Conservation (phyloP, 2,797 vertebrate genomes). For the Cheirogaleus major region DNA sequence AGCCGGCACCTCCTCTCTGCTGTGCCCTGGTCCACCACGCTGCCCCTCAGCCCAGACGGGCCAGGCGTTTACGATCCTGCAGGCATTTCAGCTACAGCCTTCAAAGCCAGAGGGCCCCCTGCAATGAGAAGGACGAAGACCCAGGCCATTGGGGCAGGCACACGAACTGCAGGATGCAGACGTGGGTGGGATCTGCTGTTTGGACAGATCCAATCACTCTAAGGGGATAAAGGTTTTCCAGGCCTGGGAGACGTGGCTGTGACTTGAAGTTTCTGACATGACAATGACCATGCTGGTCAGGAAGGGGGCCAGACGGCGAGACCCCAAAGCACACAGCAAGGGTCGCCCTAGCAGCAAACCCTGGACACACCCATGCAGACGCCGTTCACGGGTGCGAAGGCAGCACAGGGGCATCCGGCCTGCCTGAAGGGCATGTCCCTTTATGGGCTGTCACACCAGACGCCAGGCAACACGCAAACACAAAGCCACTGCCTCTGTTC, state of each 20-base stretch:
- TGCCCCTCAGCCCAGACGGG: not conserved
- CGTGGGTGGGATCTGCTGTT: not conserved
- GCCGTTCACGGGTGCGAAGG: fast-evolving
- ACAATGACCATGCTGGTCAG: not conserved
- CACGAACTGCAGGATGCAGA: not conserved
- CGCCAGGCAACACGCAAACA: not conserved
- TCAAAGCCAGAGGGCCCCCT: not conserved
- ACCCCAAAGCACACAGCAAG: not conserved
- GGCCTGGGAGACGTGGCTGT: not conserved
- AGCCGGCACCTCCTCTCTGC: not conserved
- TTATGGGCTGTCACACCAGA: not conserved
- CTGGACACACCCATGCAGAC: not conserved
- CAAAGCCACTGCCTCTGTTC: not conserved
- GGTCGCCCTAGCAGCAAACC: not conserved
- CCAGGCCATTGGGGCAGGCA: not conserved
- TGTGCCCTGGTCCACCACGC: not conserved
- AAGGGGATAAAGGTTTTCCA: not conserved
- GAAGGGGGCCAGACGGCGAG: not conserved
- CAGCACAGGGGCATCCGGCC: not conserved
- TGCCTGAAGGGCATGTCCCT: not conserved
- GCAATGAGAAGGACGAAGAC: not conserved
- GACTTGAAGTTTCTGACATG: not conserved
- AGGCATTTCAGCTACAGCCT: not conserved
- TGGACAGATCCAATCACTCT: not conserved
- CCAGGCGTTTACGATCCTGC: not conserved